Conservation (phyloP, 2,113 vertebrate genomes). For the Psittacula cyanocephala region DNA sequence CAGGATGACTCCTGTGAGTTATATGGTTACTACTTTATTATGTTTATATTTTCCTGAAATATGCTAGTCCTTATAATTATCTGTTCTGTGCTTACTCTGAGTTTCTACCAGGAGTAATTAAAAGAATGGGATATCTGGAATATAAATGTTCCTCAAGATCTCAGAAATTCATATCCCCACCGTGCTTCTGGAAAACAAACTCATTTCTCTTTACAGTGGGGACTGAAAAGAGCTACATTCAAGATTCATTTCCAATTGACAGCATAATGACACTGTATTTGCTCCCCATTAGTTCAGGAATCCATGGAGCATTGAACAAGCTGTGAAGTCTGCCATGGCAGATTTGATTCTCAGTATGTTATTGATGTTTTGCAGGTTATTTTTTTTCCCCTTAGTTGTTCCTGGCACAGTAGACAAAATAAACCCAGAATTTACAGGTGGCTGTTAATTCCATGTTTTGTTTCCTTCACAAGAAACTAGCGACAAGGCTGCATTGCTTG, state of each 20-base stretch:
- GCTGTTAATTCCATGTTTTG: neutral
- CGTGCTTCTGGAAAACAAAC: neutral
- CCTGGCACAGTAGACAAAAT: neutral
- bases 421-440: neutral
- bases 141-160: neutral
- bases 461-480: neutral
- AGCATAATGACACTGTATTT: neutral
- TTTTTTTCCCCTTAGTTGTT: neutral
- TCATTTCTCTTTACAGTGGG: neutral
- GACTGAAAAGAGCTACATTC: neutral
- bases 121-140: neutral
- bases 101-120: neutral
- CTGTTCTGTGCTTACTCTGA: neutral
- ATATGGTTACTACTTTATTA: neutral
- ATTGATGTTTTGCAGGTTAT: neutral
- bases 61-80: neutral
- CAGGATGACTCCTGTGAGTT: neutral
- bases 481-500: neutral
- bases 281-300: neutral
- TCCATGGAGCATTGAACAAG: neutral
- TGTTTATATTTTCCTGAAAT: neutral
- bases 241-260: neutral
- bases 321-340: neutral
- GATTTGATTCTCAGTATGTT: neutral
- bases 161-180: neutral